Evolutionary conservation across 2,797 vertebrate species (phyloP).

Genomic region (Poecilia wingei): DNA sequence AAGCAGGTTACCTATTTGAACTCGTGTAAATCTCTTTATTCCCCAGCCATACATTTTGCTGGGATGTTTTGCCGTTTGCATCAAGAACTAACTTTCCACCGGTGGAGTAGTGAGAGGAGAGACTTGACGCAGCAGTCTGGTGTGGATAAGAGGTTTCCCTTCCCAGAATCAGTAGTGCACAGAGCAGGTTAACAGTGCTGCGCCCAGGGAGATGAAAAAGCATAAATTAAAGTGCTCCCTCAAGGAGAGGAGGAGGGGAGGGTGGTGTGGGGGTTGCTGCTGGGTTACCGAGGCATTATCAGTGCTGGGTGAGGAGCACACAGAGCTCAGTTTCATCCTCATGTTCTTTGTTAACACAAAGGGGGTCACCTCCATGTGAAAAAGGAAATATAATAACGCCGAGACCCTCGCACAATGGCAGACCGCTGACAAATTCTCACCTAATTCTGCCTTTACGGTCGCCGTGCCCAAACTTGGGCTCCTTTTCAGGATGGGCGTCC

Average conservation of each 20-base stretch:
- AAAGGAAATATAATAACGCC: constrained; percentile 78
- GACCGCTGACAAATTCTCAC: constrained; percentile 78
- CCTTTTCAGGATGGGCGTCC: constrained; percentile 54
- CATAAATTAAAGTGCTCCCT: constrained; percentile 83
- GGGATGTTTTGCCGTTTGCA: constrained; percentile 15
- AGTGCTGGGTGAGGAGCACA: constrained; percentile 71
- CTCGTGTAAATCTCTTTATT: constrained; percentile 19
- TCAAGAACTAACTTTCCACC: constrained; percentile 53
- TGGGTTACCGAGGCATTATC: constrained; percentile 77
- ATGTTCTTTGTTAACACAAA: constrained; percentile 84
- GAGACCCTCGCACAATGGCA: constrained; percentile 70
- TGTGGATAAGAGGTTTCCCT: constrained; percentile 70
- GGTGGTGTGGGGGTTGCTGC: constrained; percentile 48
- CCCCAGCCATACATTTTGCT: background rate
- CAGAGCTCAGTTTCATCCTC: constrained; percentile 82
- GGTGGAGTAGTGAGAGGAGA: constrained; percentile 33
- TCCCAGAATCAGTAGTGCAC: constrained; percentile 72
- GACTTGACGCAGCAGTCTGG: constrained; percentile 80
- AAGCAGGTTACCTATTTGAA: constrained; percentile 2
- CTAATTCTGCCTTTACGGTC: constrained; percentile 72
- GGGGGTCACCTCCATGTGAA: constrained; percentile 82
- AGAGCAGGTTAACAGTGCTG: constrained; percentile 77
- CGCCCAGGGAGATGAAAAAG: constrained; percentile 81
- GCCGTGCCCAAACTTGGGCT: constrained; percentile 55
- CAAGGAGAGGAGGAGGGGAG: constrained; percentile 69